These are phyloP conservation scores for Lysiphlebus fabarum DNA, from an alignment of 1,140 invertebrate species.

Conservation along the genomic window DNA sequence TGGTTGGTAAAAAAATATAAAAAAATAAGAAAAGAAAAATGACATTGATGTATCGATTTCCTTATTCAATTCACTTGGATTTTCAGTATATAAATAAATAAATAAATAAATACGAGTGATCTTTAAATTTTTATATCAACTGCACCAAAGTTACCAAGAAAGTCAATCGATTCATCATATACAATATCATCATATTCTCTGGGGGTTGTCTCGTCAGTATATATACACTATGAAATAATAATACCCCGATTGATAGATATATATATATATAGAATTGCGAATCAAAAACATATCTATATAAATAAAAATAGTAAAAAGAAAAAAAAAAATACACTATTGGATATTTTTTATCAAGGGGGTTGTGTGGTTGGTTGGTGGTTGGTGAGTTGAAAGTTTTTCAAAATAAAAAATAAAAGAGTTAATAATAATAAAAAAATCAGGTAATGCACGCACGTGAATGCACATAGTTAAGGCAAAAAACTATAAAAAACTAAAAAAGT, in stretches of 20 bases:
- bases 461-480: slow-evolving; percentile 22
- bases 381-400: background rate
- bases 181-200: slow-evolving; percentile 5
- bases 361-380: background rate
- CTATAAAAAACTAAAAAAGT: slow-evolving; percentile 1
- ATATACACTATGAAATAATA: slow-evolving; percentile 9
- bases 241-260: slow-evolving; percentile 4
- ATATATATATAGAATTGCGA: background rate
- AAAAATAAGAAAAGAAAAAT: background rate
- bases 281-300: background rate
- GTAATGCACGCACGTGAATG: slow-evolving; percentile 12
- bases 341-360: background rate
- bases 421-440: background rate
- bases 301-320: slow-evolving; percentile 6
- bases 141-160: background rate
- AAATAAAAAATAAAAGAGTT: background rate
- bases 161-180: slow-evolving; percentile 8
- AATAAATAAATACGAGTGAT: slow-evolving; percentile 4
- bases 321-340: slow-evolving; percentile 2
- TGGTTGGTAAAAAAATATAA: background rate
- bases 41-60: slow-evolving; percentile 10
- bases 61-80: slow-evolving; percentile 6
- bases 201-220: slow-evolving; percentile 7
- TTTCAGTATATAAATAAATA: background rate
- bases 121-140: slow-evolving; percentile 16